Evolutionary conservation across 1,140 invertebrate genomes (phyloP).

Genomic region (Microplitis demolitor): DNA sequence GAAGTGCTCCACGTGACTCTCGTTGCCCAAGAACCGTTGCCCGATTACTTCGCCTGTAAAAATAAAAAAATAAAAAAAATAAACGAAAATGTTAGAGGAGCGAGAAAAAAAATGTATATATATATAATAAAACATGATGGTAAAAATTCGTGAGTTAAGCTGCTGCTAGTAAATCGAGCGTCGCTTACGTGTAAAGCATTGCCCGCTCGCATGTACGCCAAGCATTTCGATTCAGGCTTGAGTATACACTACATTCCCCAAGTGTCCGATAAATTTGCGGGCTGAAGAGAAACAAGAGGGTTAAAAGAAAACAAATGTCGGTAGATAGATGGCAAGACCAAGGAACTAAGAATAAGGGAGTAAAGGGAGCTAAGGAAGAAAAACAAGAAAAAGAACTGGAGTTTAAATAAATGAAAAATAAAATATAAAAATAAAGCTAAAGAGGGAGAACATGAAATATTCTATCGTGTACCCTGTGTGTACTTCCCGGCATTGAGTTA

Average conservation of each 20-base stretch:
- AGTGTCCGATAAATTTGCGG: conserved; percentile 19
- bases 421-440: conserved; percentile 3
- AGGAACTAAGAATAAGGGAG: too few relatives aligned
- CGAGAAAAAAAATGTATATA: conserved; percentile 16
- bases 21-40: conserved; percentile 65
- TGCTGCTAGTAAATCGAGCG: conserved; percentile 16
- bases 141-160: conserved; percentile 24
- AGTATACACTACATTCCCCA: conserved; percentile 5
- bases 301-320: too few relatives aligned
- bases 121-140: conserved; percentile 13
- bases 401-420: neutral
- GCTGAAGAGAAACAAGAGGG: neutral
- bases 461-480: neutral
- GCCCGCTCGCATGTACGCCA: conserved; percentile 16
- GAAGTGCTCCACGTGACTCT: conserved; percentile 69
- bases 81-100: neutral
- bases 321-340: too few relatives aligned
- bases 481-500: conserved; percentile 7
- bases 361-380: too few relatives aligned
- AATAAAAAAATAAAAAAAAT: conserved; percentile 33
- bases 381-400: too few relatives aligned
- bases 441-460: conserved; percentile 12
- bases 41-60: conserved; percentile 63
- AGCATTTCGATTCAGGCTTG: conserved; percentile 12
- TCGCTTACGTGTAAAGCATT: conserved; percentile 25